Percentiles rank a stretch among this genome's conserved stretches.
Evolutionary conservation across 2,113 vertebrate species (phyloP).

Genomic region (Spea multiplicata): DNA sequence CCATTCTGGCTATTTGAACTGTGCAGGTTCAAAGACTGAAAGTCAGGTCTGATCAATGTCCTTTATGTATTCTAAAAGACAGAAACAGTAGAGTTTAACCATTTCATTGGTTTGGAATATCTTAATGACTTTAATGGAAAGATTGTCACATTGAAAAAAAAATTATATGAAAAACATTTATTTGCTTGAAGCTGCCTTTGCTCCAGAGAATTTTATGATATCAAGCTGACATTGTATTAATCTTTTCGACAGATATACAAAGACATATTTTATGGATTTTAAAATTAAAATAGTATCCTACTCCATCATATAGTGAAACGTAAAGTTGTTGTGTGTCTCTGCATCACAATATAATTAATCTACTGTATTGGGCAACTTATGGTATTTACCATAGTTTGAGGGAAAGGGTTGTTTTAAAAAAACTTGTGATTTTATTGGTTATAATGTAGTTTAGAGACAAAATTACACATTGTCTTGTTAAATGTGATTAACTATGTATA

Average conservation of each 20-base stretch:
- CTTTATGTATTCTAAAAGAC: neutral
- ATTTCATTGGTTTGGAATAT: neutral
- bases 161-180: too few species aligned
- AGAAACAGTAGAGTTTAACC: conserved; percentile 5
- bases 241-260: conserved; percentile 28
- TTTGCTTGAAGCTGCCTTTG: conserved; percentile 12
- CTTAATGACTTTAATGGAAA: conserved; percentile 13
- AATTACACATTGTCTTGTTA: too few species aligned
- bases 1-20: neutral
- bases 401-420: too few species aligned
- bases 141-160: conserved; percentile 1
- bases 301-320: conserved; percentile 8
- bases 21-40: neutral
- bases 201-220: conserved; percentile 25
- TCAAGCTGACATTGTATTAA: conserved; percentile 28
- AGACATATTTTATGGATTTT: conserved; percentile 40
- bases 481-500: too few species aligned
- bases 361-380: neutral
- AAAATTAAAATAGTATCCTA: conserved; percentile 32
- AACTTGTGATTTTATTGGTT: too few species aligned
- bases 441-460: too few species aligned
- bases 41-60: conserved; percentile 13
- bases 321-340: neutral
- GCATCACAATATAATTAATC: conserved; percentile 18
- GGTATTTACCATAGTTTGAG: too few species aligned